Percentiles rank a stretch among this genome's conserved stretches.
phyloP scores from a whole-genome alignment of 2,888 invertebrate genomes.

The Rambutsinella grinnellia region DNA sequence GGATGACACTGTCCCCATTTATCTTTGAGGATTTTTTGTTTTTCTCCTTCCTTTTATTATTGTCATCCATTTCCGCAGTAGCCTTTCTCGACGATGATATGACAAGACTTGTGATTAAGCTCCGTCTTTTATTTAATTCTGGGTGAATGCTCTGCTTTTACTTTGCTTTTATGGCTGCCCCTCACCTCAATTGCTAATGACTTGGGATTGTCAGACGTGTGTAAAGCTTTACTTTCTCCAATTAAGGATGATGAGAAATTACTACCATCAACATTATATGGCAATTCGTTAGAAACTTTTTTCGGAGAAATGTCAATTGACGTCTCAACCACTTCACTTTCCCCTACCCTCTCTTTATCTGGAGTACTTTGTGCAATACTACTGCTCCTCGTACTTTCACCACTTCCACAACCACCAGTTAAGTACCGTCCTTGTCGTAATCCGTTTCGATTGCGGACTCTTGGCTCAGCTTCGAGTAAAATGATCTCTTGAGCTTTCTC shows the following conservation, averaged over 20 bases:
- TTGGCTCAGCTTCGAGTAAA: slow-evolving; percentile 55
- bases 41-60: slow-evolving; percentile 20
- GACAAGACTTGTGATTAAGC: slow-evolving; percentile 28
- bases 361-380: neutral
- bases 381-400: neutral
- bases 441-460: slow-evolving; percentile 26
- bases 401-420: neutral
- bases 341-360: slow-evolving; percentile 40
- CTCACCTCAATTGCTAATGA: too few species aligned
- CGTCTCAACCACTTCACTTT: slow-evolving; percentile 50
- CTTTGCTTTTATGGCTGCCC: too few species aligned
- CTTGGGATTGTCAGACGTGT: neutral
- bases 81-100: slow-evolving; percentile 1
- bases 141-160: too few species aligned
- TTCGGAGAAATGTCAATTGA: slow-evolving; percentile 36
- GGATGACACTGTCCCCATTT: too few species aligned
- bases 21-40: slow-evolving; percentile 9
- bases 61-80: slow-evolving; percentile 5
- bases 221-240: neutral
- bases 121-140: too few species aligned
- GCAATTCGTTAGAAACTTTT: slow-evolving; percentile 14
- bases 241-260: neutral
- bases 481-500: slow-evolving; percentile 56
- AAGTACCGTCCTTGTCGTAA: slow-evolving; percentile 3
- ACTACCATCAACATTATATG: neutral